Evolutionary conservation across 1,140 invertebrate genomes (phyloP).

Genomic region (Anastatus disparis): DNA sequence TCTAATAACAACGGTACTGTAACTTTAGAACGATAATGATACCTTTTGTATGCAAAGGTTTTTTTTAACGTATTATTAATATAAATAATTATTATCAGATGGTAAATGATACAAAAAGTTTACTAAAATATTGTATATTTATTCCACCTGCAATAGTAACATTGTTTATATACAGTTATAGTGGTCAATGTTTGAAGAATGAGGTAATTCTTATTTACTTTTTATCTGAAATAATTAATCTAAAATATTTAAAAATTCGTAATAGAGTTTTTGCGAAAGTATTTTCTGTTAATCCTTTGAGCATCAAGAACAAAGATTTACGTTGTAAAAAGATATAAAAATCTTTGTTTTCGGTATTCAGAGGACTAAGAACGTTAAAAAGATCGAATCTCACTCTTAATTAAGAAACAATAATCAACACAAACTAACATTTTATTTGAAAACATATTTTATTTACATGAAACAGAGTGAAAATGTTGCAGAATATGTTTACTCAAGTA

Average conservation of each 20-base stretch:
- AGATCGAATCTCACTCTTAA: no score
- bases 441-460: neutral
- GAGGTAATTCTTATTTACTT: constrained; percentile 43
- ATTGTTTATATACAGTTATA: constrained; percentile 56
- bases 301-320: no score
- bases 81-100: constrained; percentile 50
- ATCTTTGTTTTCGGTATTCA: no score
- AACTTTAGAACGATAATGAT: neutral
- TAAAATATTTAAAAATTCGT: no score
- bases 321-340: no score
- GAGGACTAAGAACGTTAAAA: no score
- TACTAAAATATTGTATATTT: constrained; percentile 48
- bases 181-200: constrained; percentile 49
- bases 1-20: constrained; percentile 52
- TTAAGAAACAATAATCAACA: neutral
- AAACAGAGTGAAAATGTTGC: constrained; percentile 49
- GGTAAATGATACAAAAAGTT: constrained; percentile 42
- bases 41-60: no score
- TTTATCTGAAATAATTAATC: no score
- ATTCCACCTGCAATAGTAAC: constrained; percentile 52
- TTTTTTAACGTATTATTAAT: no score
- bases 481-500: constrained; percentile 44
- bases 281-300: no score
- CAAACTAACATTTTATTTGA: neutral
- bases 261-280: no score